Conservation (phyloP, 2,888 invertebrate species). For the Hylaea fasciaria region DNA sequence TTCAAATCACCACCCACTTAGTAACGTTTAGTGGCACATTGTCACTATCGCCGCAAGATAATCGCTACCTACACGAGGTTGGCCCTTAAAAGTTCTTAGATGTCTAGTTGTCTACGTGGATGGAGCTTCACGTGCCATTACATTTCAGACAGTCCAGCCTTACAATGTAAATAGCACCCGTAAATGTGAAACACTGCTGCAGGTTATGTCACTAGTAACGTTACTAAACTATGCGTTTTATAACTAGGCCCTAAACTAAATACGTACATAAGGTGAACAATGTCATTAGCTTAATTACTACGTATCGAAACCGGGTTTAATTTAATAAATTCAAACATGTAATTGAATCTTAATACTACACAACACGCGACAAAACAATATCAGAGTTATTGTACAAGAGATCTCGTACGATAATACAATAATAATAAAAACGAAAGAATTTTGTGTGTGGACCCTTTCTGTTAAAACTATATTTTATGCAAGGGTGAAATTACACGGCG, state of each 20-base stretch:
- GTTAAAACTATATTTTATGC: constrained; percentile 35
- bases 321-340: constrained; percentile 26
- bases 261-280: constrained; percentile 16
- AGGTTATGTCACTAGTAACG: neutral
- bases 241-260: neutral
- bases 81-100: too few relatives aligned
- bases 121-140: too few relatives aligned
- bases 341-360: constrained; percentile 32
- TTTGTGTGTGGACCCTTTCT: constrained; percentile 23
- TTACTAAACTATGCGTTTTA: neutral
- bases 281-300: constrained; percentile 20
- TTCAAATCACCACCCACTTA: too few relatives aligned
- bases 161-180: too few relatives aligned
- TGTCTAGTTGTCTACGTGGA: too few relatives aligned
- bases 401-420: constrained; percentile 31
- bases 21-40: too few relatives aligned
- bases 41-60: too few relatives aligned
- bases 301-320: constrained; percentile 18
- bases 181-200: neutral
- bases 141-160: too few relatives aligned
- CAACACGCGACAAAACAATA: constrained; percentile 32
- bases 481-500: constrained; percentile 47
- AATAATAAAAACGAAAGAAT: constrained; percentile 36
- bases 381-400: constrained; percentile 26
- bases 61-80: too few relatives aligned